Evolutionary conservation across 2,888 invertebrate species (phyloP).

Genomic region (Aplocera efformata): DNA sequence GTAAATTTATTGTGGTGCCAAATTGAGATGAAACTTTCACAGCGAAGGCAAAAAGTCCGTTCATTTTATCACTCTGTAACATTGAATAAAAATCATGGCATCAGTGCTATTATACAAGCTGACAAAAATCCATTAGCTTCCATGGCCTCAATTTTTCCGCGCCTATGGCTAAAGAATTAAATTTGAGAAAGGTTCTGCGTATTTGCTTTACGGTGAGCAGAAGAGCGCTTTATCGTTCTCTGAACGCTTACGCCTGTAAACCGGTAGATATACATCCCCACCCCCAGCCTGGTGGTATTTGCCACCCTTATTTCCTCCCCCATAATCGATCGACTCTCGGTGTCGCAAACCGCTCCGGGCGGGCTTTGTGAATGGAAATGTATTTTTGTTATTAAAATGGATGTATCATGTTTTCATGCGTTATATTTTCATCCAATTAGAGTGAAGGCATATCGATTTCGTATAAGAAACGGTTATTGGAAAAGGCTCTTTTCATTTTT

Average conservation of each 20-base stretch:
- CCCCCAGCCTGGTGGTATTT: conserved; percentile 34
- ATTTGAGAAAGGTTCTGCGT: conserved; percentile 36
- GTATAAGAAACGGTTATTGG: neutral
- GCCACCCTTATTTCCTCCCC: conserved; percentile 40
- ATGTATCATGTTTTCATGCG: conserved; percentile 16
- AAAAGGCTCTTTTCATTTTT: neutral
- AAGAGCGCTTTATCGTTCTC: conserved; percentile 41
- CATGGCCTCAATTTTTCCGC: conserved; percentile 30
- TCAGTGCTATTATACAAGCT: conserved; percentile 16
- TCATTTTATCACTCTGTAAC: neutral
- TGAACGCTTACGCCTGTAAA: conserved; percentile 48
- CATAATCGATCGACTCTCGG: conserved; percentile 54
- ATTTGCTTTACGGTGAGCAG: conserved; percentile 33
- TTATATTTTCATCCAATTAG: conserved; percentile 19
- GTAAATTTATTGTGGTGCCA: conserved; percentile 2
- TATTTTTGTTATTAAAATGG: conserved; percentile 23
- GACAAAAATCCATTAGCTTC: conserved; percentile 30
- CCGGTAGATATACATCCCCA: conserved; percentile 31
- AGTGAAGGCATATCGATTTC: neutral
- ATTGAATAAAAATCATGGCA: conserved; percentile 6
- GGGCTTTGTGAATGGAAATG: conserved; percentile 22
- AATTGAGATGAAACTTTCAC: conserved; percentile 3
- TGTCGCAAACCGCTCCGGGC: conserved; percentile 31
- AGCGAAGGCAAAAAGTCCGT: conserved; percentile 1
- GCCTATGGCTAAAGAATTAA: conserved; percentile 35